Percentiles rank a stretch among this genome's conserved stretches.
These are phyloP conservation scores for Drosophila diplacantha DNA, from an alignment of 2,888 invertebrate species.

Conservation along the genomic window DNA sequence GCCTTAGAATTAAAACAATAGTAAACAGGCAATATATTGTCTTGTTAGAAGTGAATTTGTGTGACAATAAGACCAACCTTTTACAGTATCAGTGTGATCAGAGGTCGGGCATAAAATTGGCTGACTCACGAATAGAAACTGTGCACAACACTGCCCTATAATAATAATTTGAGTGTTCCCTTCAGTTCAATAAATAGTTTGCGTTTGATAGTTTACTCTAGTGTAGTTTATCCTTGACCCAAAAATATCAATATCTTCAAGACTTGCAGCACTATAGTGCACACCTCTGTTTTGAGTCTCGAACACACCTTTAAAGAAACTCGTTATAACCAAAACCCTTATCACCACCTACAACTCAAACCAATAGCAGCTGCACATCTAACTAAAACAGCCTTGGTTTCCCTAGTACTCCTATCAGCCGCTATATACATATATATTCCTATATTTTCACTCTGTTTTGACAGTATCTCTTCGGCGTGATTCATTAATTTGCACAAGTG, in stretches of 20 bases:
- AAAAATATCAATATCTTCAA: neutral
- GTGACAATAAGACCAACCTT: too few relatives aligned
- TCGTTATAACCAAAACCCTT: slow-evolving; percentile 1
- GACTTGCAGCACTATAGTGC: neutral
- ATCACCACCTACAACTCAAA: slow-evolving; percentile 11
- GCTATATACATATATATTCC: slow-evolving; percentile 1
- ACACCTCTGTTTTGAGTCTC: neutral
- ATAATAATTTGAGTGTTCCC: too few relatives aligned
- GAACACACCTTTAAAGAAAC: slow-evolving; percentile 4
- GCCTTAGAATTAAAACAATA: too few relatives aligned
- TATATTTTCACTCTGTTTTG: slow-evolving; percentile 17
- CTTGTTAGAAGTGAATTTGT: too few relatives aligned
- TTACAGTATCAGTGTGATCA: too few relatives aligned
- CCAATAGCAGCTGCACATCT: neutral
- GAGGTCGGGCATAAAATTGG: neutral
- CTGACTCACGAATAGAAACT: neutral
- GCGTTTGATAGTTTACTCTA: neutral
- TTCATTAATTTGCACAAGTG: slow-evolving; percentile 22
- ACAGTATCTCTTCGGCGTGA: slow-evolving; percentile 8
- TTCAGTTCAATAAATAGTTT: neutral
- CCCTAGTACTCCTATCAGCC: slow-evolving; percentile 1
- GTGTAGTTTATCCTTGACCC: slow-evolving; percentile 4
- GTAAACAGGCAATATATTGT: too few relatives aligned
- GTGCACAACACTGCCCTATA: neutral
- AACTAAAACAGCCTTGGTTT: slow-evolving; percentile 2